A percentile compares a stretch with the other conserved stretches of the same genome.
Evolutionary conservation across 2,797 vertebrate genomes (phyloP).

Genomic region (Anabacerthia variegaticeps): DNA sequence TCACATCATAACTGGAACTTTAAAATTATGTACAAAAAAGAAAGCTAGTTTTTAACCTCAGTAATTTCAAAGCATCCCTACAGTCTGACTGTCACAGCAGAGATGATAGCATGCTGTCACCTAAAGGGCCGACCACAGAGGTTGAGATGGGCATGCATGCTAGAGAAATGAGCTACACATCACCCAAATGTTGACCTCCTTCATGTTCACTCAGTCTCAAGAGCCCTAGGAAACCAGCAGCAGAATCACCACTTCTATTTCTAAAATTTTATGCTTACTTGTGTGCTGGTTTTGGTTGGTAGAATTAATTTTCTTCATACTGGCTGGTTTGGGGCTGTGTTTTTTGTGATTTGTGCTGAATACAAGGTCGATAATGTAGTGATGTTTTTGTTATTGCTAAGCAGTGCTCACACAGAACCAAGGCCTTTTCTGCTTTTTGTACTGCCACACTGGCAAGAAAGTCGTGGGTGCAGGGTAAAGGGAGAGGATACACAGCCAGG

Average conservation of each 20-base stretch:
- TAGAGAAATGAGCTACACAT: background rate
- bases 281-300: background rate
- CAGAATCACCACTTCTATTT: background rate
- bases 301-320: background rate
- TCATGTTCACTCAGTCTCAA: background rate
- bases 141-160: background rate
- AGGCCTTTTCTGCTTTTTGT: background rate
- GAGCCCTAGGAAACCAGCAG: background rate
- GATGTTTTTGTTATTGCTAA: background rate
- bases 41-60: background rate
- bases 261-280: background rate
- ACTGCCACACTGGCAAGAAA: rapidly evolving
- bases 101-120: background rate
- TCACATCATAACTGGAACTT: background rate
- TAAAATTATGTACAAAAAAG: background rate
- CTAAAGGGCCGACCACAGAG: background rate
- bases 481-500: background rate
- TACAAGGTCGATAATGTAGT: background rate
- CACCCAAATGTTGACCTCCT: background rate
- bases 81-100: background rate
- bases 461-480: rapidly evolving
- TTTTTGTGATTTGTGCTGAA: background rate
- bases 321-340: background rate
- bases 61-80: background rate
- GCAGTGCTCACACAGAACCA: background rate